Evolutionary conservation across 35 echinoderm and acorn worm genomes (phyloP).

Genomic region (Diadema setosum): DNA sequence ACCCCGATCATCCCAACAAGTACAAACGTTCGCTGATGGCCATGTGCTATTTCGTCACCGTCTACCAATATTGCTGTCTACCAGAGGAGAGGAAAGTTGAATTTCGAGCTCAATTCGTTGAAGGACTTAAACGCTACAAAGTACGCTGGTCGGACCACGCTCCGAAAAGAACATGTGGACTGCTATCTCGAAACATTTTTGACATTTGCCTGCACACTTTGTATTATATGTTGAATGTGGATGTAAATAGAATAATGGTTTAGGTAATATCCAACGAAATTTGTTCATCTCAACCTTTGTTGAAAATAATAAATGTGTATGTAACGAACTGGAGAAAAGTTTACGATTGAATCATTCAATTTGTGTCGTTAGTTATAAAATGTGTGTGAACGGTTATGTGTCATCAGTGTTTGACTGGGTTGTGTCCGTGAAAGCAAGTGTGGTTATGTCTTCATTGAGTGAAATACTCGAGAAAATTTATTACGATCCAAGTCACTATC

Average conservation of each 20-base stretch:
- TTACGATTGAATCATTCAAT: neutral
- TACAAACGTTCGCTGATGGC: neutral
- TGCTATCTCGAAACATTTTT: neutral
- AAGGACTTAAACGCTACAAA: neutral
- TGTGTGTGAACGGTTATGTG: neutral
- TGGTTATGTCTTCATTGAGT: neutral
- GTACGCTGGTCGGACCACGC: neutral
- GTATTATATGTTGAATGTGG: neutral
- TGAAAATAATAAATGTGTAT: neutral
- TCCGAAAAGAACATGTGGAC: neutral
- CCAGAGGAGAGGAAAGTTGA: neutral
- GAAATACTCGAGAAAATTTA: neutral
- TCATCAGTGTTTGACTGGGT: neutral
- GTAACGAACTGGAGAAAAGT: neutral
- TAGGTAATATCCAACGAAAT: neutral
- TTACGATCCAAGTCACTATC: slow-evolving; percentile 1
- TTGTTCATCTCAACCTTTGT: neutral
- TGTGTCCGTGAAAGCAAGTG: neutral
- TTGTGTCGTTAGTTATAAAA: neutral
- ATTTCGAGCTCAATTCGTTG: neutral
- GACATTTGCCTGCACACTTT: neutral
- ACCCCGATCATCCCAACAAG: neutral
- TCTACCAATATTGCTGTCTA: neutral
- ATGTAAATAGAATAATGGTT: neutral
- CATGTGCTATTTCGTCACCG: neutral